These are phyloP conservation scores for Cossypha dichroa DNA, from an alignment of 2,797 vertebrate genomes.

Conservation along the genomic window DNA sequence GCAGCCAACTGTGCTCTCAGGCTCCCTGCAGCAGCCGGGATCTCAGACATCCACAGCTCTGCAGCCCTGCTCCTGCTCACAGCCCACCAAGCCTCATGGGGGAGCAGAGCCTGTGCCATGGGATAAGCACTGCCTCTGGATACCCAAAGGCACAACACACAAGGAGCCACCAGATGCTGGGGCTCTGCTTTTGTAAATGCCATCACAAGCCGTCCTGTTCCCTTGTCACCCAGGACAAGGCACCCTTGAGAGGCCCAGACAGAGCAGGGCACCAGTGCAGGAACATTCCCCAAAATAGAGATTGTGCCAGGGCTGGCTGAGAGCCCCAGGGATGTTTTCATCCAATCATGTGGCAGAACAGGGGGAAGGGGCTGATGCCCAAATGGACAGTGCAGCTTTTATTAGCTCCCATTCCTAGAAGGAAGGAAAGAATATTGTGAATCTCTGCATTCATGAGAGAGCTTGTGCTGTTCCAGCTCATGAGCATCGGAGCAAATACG, in stretches of 20 bases:
- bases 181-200: neutral
- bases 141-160: neutral
- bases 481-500: conserved; percentile 18
- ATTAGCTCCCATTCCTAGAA: neutral
- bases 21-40: neutral
- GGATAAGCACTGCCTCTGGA: neutral
- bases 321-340: neutral
- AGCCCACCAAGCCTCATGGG: fast-evolving
- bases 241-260: neutral
- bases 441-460: conserved; percentile 20
- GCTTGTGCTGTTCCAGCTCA: neutral
- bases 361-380: neutral
- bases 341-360: neutral
- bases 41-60: neutral
- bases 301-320: neutral
- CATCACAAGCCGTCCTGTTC: neutral
- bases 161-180: neutral
- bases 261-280: neutral
- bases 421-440: conserved; percentile 21
- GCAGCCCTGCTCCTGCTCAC: neutral
- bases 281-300: neutral
- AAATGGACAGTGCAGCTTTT: conserved; percentile 13
- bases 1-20: neutral
- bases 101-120: fast-evolving
- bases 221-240: neutral